These are phyloP conservation scores for Aptenodytes forsteri DNA, from an alignment of 2,113 vertebrate species.

Conservation along the genomic window DNA sequence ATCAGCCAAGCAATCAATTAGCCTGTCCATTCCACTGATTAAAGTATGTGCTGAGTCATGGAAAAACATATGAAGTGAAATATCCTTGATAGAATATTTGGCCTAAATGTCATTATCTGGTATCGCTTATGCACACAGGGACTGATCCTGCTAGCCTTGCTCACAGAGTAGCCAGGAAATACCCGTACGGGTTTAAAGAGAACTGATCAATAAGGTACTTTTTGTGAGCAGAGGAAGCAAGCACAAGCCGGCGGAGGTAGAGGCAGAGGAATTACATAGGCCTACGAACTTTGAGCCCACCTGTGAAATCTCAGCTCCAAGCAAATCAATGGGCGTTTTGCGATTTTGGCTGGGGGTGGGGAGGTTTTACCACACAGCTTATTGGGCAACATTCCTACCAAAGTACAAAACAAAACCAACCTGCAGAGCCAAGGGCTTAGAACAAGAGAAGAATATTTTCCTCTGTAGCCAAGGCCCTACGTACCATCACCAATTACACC, in stretches of 20 bases:
- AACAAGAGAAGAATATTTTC: neutral
- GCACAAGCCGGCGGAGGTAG: neutral
- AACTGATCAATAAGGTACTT: neutral
- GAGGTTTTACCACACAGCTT: neutral
- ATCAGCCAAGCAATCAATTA: neutral
- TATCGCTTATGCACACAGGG: neutral
- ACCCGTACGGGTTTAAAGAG: neutral
- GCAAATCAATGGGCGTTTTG: neutral
- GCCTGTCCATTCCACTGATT: neutral
- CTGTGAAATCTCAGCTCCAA: neutral
- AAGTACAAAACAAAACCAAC: neutral
- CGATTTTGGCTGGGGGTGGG: neutral
- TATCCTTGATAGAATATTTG: neutral
- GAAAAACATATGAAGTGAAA: neutral
- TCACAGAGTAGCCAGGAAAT: neutral
- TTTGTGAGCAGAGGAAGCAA: neutral
- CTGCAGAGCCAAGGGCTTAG: neutral
- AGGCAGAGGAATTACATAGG: neutral
- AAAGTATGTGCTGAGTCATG: neutral
- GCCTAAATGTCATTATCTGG: neutral
- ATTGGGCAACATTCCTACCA: neutral
- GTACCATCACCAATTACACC: neutral
- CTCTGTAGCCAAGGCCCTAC: neutral
- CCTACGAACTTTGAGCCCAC: neutral
- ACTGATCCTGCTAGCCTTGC: neutral